A percentile compares a stretch with the other conserved stretches of the same genome.
Conservation (phyloP, 1,140 invertebrate genomes). For the Philopotamus ludificatus region DNA sequence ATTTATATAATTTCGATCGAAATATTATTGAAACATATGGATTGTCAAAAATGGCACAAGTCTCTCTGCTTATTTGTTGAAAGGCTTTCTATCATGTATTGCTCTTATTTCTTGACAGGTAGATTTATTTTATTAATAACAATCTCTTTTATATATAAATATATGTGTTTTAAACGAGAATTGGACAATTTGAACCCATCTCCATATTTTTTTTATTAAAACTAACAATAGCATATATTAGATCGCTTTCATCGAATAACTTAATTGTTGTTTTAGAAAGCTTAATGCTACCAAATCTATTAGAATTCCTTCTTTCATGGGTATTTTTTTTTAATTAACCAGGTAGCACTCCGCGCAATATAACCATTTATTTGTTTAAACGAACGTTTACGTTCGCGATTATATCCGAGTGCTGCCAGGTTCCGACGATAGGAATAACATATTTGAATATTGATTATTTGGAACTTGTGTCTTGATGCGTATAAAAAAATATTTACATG, state of each 20-base stretch:
- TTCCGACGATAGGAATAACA: not conserved
- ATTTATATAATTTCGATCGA: too few species aligned
- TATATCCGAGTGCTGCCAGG: not conserved
- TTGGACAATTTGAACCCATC: conserved; percentile 13
- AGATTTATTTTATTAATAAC: conserved; percentile 1
- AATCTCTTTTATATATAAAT: conserved; percentile 11
- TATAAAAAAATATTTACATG: too few species aligned
- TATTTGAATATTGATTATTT: not conserved
- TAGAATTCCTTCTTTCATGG: too few species aligned
- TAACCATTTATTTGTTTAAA: not conserved
- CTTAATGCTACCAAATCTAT: conserved; percentile 16
- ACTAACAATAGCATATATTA: conserved; percentile 19
- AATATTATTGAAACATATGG: not conserved
- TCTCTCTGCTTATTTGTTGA: conserved; percentile 32
- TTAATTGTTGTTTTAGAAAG: conserved; percentile 25
- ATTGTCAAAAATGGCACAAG: conserved; percentile 26
- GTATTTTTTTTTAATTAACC: not conserved
- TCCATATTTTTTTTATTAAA: conserved; percentile 8
- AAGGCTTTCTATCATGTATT: conserved; percentile 20
- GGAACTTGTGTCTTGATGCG: not conserved
- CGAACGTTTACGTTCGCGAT: not conserved
- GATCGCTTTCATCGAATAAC: conserved; percentile 20
- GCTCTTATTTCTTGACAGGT: conserved; percentile 18
- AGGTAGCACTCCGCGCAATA: not conserved
- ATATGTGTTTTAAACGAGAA: conserved; percentile 10